phyloP scores from a whole-genome alignment of 2,113 vertebrate species.

The Acanthisitta chloris region DNA sequence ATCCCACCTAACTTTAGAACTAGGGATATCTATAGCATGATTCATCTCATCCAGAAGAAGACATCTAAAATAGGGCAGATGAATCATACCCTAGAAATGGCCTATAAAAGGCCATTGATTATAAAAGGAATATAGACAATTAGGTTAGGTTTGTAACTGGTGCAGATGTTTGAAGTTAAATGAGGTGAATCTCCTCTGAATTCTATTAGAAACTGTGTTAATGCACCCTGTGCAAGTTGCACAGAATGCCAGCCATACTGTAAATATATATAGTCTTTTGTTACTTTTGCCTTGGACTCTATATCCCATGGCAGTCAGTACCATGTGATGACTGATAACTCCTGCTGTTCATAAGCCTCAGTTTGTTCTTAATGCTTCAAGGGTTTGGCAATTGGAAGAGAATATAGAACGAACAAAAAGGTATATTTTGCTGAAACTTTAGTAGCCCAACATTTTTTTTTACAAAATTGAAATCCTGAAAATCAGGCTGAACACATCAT shows the following conservation, averaged over 20 bases:
- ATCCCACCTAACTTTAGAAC: conserved; percentile 53
- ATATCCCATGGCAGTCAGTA: neutral
- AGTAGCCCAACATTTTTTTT: too few relatives aligned
- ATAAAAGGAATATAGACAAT: conserved; percentile 9
- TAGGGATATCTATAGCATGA: conserved; percentile 34
- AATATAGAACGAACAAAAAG: neutral
- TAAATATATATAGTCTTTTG: neutral
- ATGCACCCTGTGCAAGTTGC: neutral
- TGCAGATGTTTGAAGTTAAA: neutral
- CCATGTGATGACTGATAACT: neutral
- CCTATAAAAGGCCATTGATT: neutral
- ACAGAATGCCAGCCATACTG: neutral
- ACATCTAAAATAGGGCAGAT: conserved; percentile 46
- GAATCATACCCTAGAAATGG: conserved; percentile 49
- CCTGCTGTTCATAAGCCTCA: neutral
- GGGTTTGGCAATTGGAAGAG: neutral
- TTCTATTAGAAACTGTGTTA: neutral
- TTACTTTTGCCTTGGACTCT: neutral
- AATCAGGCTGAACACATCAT: neutral
- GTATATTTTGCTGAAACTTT: conserved; percentile 6
- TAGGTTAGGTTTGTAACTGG: neutral
- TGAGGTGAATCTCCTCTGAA: neutral
- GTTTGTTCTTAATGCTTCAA: neutral
- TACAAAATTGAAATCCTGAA: neutral
- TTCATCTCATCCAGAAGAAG: conserved; percentile 27